Evolutionary conservation across 2,113 vertebrate genomes (phyloP).

Genomic region (Gorsachius goisagi): DNA sequence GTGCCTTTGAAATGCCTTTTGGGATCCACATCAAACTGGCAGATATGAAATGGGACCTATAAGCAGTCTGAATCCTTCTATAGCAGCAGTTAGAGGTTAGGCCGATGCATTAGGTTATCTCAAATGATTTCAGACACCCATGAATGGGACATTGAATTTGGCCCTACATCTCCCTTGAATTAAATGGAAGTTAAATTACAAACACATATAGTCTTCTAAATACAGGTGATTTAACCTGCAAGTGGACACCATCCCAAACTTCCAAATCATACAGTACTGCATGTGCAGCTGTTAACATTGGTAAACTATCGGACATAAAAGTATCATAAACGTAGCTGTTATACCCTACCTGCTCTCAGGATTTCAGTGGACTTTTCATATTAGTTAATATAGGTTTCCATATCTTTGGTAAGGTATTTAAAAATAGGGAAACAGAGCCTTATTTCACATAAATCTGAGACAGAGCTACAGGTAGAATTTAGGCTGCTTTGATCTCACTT

Average conservation of each 20-base stretch:
- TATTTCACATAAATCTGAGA: neutral
- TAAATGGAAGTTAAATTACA: neutral
- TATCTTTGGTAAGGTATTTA: neutral
- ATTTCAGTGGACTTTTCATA: neutral
- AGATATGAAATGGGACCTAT: neutral
- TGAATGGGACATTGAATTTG: neutral
- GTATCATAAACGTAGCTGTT: neutral
- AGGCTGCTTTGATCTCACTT: neutral
- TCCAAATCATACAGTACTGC: neutral
- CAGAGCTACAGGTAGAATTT: neutral
- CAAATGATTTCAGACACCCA: neutral
- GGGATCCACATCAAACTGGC: neutral
- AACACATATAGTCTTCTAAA: neutral
- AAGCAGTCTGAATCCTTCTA: neutral
- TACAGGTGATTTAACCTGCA: neutral
- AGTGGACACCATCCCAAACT: neutral
- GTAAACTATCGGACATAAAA: neutral
- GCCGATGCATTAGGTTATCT: neutral
- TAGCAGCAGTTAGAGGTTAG: neutral
- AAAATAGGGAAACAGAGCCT: neutral
- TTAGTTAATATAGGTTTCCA: neutral
- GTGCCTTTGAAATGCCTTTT: neutral
- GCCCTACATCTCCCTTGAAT: neutral
- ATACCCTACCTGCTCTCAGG: neutral
- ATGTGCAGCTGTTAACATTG: neutral